Base-by-base conservation (phyloP, 2,888 invertebrate species). In the Scaptomyza polygonia region DNA sequence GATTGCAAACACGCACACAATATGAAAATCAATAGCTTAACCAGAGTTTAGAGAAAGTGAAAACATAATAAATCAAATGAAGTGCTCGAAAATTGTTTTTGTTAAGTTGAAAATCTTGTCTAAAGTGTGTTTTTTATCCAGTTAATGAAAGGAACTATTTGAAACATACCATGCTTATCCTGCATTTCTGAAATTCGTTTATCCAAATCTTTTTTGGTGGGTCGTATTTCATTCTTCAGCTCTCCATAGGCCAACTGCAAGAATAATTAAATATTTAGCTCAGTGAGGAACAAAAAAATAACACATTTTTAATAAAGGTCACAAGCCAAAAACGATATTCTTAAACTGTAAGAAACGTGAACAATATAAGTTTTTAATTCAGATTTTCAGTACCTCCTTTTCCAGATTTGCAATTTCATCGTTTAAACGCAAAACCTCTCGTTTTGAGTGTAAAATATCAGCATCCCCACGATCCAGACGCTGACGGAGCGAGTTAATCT, bases 351-450 rank as follows among this genome's bases (percentile, higher is more conserved):
- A n/a, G n/a, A n/a, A n/a, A n/a, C n/a, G n/a, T n/a, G n/a, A n/a
- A n/a, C n/a, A n/a, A n/a, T n/a, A n/a, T n/a, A n/a, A n/a, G n/a
- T n/a, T n/a, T n/a, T n/a, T n/a, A 25, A 25, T 25, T 25, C 5
- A 25, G 29, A 29, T 29, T 29, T 9, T 29, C 8, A 29, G 5
- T 32, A 96, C 96, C 94, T 97, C 96, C 91, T 96, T 96, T 88
- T 97, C 96, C 76, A 96, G 91, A 58, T 94, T 94, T 4, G 96
- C 94, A 34, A 97, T 94, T 88, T 96, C 96, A 88, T 97, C 97
- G 12, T 94, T 94, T 9, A 97, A 93, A 45, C 96, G 94, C 34
- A 96, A 92, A 83, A 96, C 96, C 89, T 97, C 96, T 9, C 96
- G 93, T 45, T 96, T 94, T 16, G 96, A 95, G 83, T 96, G 96